phyloP scores from a whole-genome alignment of 1,140 invertebrate species.

The Chrysomallon squamiferum region DNA sequence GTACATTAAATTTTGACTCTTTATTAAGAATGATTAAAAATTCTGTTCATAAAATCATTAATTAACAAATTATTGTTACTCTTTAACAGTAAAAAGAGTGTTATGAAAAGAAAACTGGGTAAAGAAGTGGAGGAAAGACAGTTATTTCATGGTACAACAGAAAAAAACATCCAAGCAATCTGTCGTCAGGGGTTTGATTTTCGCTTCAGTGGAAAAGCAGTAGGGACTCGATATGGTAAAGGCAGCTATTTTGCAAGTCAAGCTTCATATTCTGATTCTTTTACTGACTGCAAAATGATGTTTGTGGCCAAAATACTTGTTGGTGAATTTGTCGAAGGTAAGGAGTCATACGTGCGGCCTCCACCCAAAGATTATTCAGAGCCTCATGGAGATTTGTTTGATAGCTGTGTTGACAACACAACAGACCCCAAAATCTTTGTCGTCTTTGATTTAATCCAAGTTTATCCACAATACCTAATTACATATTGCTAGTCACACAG shows the following conservation, averaged over 20 bases:
- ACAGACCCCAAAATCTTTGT: slow-evolving; percentile 46
- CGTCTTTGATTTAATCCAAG: slow-evolving; percentile 48
- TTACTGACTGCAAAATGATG: slow-evolving; percentile 25
- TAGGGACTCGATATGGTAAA: slow-evolving; percentile 47
- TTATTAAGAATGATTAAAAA: no score
- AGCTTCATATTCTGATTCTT: slow-evolving; percentile 41
- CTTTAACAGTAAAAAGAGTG: neutral
- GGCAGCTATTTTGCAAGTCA: slow-evolving; percentile 52
- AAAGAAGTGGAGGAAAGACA: slow-evolving; percentile 18
- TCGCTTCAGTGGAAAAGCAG: slow-evolving; percentile 32
- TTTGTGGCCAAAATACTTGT: slow-evolving; percentile 48
- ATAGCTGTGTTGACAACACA: slow-evolving; percentile 50
- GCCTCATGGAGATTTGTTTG: slow-evolving; percentile 40
- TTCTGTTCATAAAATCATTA: no score
- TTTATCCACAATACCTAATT: slow-evolving; percentile 56
- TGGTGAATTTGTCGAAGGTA: slow-evolving; percentile 39
- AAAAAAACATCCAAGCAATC: slow-evolving; percentile 31
- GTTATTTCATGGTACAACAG: slow-evolving; percentile 48
- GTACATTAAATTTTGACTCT: no score
- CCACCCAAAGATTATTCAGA: slow-evolving; percentile 34
- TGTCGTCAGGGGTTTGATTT: slow-evolving; percentile 46
- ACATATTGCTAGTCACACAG: no score
- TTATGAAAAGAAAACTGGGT: neutral
- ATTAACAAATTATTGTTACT: no score
- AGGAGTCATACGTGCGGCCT: slow-evolving; percentile 28